Base-by-base conservation (phyloP, 2,113 vertebrate species). In the Ailurus styani region DNA sequence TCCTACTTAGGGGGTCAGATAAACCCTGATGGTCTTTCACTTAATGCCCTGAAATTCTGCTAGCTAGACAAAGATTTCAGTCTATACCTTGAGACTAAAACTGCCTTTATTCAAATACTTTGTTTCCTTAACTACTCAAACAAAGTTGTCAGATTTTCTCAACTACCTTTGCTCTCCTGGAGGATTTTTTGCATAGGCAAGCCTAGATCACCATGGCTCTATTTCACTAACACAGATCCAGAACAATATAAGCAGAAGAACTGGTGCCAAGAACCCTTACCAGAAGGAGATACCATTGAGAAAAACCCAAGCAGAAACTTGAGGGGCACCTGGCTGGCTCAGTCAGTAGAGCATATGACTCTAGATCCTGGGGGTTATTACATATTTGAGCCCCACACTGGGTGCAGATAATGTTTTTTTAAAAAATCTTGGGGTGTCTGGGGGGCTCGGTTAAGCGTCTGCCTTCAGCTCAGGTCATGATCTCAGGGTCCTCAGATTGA, bases 51-150 rank as follows among this genome's bases (percentile, higher is more conserved):
- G 72, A 81, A 77, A 37, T 75, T 87, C 62, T 66, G 70, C 62
- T 88, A 88, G 40, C 55, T 81, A 87, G 2, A 91, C 47, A 21
- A 87, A 57, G 55, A 88, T 15, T 13, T 90, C 45, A 70, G 25
- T 87, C 34, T 82, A 31, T 84, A 90, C 64, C 21, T 54, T 88
- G 34, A 93, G 40, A 85, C 29, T 96, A 82, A 91, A 85, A 95
- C 52, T 83, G 88, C 31, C 23, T 89, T 92, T 83, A 57, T 23
- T 87, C 68, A 18, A 94, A 81, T 81, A 89, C n/a, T 57, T 62
- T 79, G 79, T 72, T 91, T 95, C 68, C 64, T 89, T 27, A 87
- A 55, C 18, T 37, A 73, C 15, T 70, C 23, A 55, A 54, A 87
- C 72, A 52, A 70, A 73, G 21, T 47, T 81, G 34, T 47, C 87